A percentile compares a stretch with the other conserved stretches of the same genome.
These are phyloP conservation scores for Sarotherodon lohbergeri DNA, from an alignment of 2,113 vertebrate genomes.

Conservation along the genomic window DNA sequence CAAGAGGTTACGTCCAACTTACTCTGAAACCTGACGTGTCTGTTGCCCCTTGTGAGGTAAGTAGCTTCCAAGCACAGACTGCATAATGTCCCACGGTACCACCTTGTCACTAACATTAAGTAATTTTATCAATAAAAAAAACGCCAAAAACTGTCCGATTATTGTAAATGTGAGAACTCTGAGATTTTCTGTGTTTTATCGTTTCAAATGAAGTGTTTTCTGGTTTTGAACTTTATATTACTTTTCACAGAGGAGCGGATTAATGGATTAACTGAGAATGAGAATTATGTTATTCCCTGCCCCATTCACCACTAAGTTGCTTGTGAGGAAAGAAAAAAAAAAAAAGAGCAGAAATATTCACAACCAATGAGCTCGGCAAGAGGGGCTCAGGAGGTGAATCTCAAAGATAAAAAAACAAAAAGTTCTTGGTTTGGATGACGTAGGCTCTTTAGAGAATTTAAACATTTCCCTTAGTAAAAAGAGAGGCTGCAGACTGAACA, in stretches of 20 bases:
- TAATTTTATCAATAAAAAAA: background rate
- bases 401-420: background rate
- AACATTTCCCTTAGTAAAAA: background rate
- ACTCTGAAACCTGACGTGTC: background rate
- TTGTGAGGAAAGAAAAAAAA: background rate
- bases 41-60: background rate
- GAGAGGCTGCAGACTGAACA: background rate
- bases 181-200: background rate
- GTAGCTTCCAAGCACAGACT: background rate
- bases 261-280: background rate
- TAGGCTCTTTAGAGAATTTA: background rate
- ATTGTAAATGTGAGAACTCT: background rate
- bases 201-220: background rate
- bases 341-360: background rate
- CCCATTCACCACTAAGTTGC: background rate
- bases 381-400: background rate
- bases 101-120: background rate
- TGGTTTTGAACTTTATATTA: background rate
- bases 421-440: background rate
- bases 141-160: rapidly evolving
- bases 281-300: background rate
- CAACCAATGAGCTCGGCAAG: background rate
- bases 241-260: background rate
- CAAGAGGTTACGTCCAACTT: background rate
- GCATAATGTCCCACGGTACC: background rate